Evolutionary conservation across 2,797 vertebrate genomes (phyloP), one percentile per base, ranked within the genome.

Genomic region (Sebastes minor): DNA sequence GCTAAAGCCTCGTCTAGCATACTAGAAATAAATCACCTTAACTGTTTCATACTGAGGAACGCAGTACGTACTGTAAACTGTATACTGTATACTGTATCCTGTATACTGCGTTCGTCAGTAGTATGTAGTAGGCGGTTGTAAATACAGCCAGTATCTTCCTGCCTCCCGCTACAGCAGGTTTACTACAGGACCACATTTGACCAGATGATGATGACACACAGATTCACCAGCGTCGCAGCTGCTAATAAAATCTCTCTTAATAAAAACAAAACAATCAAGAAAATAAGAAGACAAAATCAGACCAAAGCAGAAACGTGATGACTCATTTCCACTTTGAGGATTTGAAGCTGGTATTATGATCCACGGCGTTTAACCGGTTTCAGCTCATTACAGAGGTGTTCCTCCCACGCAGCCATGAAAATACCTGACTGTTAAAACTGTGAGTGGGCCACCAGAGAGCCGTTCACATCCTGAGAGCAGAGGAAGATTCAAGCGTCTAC

Each of bases 391-490:
- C 69, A 22, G 81, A 69, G 32, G 52, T 4, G 71, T 46, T 67
- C 2, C 73, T 71, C 85, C 79, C 73, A 80, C 82, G 49, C 62
- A 33, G 78, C 3, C 1, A 35, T 38, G 57, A 30, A 67, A 71
- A 59, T 22, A 78, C 32, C 73, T 71, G 49, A 49, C 46, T 49
- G 46, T 20, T 49, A 49, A 49, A 18, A 20, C 57, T 60, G 42
- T 46, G 68, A 56, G 65, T 30, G 53, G 22, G 80, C 74, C 78
- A 72, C 78, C 60, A 3, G 76, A 79, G 85, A 87, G 79, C 81
- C 18, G n/a, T 72, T 87, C 78, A 65, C 62, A 22, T 69, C 74
- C 71, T 38, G 64, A 73, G 64, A 53, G 38, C 13, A 33, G 64
- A 28, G 2, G 22, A 27, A 76, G 33, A 57, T 38, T 74, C 70